phyloP scores from a whole-genome alignment of 2,888 invertebrate genomes.

The Germaria angustata region DNA sequence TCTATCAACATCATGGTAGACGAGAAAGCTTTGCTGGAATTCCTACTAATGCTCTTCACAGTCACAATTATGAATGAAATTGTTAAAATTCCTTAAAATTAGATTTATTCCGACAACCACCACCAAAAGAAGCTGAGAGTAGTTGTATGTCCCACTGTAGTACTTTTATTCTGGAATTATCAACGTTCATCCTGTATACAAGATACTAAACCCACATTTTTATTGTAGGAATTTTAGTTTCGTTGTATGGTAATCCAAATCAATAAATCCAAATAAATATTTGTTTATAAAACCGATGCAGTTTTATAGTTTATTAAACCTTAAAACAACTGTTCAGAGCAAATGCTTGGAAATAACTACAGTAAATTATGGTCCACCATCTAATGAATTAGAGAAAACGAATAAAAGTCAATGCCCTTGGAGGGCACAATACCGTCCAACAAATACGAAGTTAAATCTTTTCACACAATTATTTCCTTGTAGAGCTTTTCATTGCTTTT shows the following conservation, averaged over 20 bases:
- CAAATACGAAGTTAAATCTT: constrained; percentile 17
- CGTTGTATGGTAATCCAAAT: too few species aligned
- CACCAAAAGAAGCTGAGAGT: not conserved
- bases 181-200: too few species aligned
- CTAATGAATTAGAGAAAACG: not conserved
- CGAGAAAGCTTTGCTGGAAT: not conserved
- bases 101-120: not conserved
- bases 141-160: too few species aligned
- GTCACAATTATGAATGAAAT: constrained; percentile 6
- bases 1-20: not conserved
- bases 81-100: constrained; percentile 7
- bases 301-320: too few species aligned
- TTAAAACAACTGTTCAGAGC: too few species aligned
- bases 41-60: not conserved
- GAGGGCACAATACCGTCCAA: not conserved
- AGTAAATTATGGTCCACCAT: not conserved
- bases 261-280: too few species aligned
- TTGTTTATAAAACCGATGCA: too few species aligned
- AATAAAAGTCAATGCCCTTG: constrained; percentile 24
- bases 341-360: too few species aligned
- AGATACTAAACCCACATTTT: too few species aligned
- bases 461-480: constrained; percentile 63
- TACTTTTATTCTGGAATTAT: too few species aligned
- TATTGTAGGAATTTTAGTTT: too few species aligned
- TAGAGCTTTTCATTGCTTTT: constrained; percentile 4